phyloP scores from a whole-genome alignment of 2,113 vertebrate genomes.

The Canis aureus region DNA sequence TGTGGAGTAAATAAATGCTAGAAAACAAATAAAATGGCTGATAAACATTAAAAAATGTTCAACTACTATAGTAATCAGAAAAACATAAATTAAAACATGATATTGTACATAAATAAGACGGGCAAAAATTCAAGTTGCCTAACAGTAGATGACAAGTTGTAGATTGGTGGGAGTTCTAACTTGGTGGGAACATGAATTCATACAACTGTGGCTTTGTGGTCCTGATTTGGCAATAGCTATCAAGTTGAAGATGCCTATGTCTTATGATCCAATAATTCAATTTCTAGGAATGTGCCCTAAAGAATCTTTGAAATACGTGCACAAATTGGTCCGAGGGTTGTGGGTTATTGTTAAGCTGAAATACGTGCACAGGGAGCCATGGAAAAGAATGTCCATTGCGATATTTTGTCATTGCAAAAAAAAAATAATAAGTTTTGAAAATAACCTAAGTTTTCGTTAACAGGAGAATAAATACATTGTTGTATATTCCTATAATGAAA shows the following conservation, averaged over 20 bases:
- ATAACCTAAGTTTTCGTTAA: not conserved
- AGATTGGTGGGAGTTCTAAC: not conserved
- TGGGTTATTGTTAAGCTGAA: not conserved
- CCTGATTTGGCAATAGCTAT: not conserved
- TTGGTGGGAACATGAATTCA: not conserved
- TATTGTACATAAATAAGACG: not conserved
- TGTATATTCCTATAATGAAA: not conserved
- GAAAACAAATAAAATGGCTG: not conserved
- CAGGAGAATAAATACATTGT: not conserved
- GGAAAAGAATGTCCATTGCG: not conserved
- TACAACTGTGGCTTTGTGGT: not conserved
- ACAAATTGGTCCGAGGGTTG: too few relatives aligned
- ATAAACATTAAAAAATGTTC: slow-evolving; percentile 29
- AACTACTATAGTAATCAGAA: not conserved
- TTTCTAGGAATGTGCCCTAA: not conserved
- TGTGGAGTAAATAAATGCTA: not conserved
- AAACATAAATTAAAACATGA: slow-evolving; percentile 7
- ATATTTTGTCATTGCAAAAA: not conserved
- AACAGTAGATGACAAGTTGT: not conserved
- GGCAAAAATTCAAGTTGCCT: not conserved
- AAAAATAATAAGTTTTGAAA: not conserved
- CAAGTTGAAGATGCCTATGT: not conserved
- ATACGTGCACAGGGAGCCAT: not conserved
- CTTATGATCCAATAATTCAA: not conserved
- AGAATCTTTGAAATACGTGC: not conserved